Conservation (phyloP, 1,140 invertebrate genomes). For the Tribolium madens region DNA sequence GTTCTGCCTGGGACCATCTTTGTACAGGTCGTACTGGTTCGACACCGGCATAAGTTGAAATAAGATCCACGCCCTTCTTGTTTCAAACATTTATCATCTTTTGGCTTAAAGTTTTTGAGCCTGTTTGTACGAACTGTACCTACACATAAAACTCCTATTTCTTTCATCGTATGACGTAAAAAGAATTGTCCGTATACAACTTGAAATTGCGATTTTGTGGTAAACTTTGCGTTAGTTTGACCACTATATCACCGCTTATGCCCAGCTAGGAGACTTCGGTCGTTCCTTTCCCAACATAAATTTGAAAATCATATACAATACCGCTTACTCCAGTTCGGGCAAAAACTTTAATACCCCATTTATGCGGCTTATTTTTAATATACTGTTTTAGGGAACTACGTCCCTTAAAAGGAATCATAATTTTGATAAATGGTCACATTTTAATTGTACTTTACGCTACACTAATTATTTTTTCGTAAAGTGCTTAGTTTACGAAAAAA, state of each 20-base stretch:
- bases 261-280: constrained; percentile 49
- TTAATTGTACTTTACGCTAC: too few species aligned
- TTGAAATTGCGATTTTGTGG: constrained; percentile 48
- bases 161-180: constrained; percentile 45
- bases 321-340: constrained; percentile 44
- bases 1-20: constrained; percentile 1
- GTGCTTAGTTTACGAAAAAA: too few species aligned
- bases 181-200: constrained; percentile 51
- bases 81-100: constrained; percentile 12
- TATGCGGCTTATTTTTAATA: constrained; percentile 59
- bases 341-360: constrained; percentile 63
- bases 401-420: constrained; percentile 62
- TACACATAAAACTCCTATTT: constrained; percentile 8
- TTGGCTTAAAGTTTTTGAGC: neutral
- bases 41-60: constrained; percentile 1
- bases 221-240: constrained; percentile 45
- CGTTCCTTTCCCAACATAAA: constrained; percentile 56
- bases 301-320: constrained; percentile 54
- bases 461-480: too few species aligned
- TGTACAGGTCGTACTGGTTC: neutral
- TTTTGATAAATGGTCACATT: too few species aligned
- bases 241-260: constrained; percentile 53
- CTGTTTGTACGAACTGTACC: neutral
- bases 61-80: neutral
- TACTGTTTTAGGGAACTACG: constrained; percentile 61